Conservation (phyloP, 2,888 invertebrate genomes). For the Lochmaea capreae region DNA sequence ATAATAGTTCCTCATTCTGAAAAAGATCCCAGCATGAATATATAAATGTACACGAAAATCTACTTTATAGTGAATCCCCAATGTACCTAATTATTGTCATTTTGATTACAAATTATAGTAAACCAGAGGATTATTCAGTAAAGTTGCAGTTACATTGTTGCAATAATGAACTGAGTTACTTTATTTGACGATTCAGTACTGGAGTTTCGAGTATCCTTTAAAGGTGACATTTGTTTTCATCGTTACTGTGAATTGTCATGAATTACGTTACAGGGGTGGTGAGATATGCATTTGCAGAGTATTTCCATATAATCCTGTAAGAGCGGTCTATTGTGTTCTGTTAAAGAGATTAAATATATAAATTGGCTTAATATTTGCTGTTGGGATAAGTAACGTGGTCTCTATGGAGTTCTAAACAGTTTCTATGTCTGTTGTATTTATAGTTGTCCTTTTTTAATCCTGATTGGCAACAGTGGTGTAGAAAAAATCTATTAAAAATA, state of each 20-base stretch:
- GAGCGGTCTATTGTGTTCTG: constrained; percentile 46
- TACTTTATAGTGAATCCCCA: neutral
- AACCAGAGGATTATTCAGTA: neutral
- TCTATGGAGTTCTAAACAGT: constrained; percentile 8
- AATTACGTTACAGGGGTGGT: neutral
- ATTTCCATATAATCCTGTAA: constrained; percentile 60
- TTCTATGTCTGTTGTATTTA: neutral
- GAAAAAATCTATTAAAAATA: neutral
- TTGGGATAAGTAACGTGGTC: constrained; percentile 54
- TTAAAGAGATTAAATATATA: constrained; percentile 56
- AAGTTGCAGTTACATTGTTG: neutral
- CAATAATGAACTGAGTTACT: neutral
- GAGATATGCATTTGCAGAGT: constrained; percentile 16
- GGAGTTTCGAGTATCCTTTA: neutral
- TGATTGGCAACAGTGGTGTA: constrained; percentile 9
- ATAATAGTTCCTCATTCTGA: neutral
- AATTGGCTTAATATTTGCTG: constrained; percentile 59
- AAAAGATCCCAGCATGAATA: neutral
- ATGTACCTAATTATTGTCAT: neutral
- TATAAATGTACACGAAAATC: neutral
- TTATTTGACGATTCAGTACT: neutral
- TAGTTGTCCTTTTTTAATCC: neutral
- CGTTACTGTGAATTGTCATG: neutral
- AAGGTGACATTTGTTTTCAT: neutral
- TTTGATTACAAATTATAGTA: neutral